Conservation (phyloP, 2,113 vertebrate genomes). For the Poecilia latipinna region DNA sequence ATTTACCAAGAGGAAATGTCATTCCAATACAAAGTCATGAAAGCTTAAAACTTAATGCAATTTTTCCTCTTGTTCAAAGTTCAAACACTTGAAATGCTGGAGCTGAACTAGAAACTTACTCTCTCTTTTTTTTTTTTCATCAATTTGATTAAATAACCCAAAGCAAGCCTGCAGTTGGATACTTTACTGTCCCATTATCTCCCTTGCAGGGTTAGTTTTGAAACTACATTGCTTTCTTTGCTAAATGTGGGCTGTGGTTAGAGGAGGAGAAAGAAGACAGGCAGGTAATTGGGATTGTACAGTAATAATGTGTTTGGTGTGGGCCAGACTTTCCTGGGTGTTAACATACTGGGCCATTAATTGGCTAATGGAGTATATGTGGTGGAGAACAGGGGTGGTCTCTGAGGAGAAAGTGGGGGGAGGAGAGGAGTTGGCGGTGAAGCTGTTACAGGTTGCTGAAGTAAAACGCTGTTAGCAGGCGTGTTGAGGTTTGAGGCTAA, state of each 20-base stretch:
- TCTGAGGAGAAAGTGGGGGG: constrained; percentile 31
- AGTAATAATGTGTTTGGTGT: constrained; percentile 75
- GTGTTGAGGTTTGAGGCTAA: constrained; percentile 25
- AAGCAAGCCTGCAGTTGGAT: neutral
- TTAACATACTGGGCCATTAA: constrained; percentile 77
- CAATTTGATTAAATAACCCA: constrained; percentile 18
- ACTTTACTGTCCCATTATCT: constrained; percentile 10
- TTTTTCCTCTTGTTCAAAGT: constrained; percentile 21
- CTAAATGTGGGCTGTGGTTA: constrained; percentile 30
- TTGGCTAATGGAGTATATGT: constrained; percentile 76
- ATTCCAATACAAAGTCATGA: constrained; percentile 18
- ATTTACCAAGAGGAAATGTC: constrained; percentile 50
- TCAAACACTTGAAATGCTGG: neutral
- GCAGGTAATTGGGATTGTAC: constrained; percentile 68
- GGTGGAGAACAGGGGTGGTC: constrained; percentile 34
- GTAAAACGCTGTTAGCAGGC: constrained; percentile 27
- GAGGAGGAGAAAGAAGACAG: constrained; percentile 44
- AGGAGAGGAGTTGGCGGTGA: constrained; percentile 15
- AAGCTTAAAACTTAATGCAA: neutral
- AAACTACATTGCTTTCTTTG: constrained; percentile 18
- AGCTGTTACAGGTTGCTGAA: constrained; percentile 36
- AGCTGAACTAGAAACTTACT: neutral
- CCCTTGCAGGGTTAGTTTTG: constrained; percentile 21
- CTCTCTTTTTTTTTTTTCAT: constrained; percentile 9
- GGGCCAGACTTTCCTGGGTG: constrained; percentile 61